Conservation (phyloP, 2,888 invertebrate species). For the Cenopis cana region DNA sequence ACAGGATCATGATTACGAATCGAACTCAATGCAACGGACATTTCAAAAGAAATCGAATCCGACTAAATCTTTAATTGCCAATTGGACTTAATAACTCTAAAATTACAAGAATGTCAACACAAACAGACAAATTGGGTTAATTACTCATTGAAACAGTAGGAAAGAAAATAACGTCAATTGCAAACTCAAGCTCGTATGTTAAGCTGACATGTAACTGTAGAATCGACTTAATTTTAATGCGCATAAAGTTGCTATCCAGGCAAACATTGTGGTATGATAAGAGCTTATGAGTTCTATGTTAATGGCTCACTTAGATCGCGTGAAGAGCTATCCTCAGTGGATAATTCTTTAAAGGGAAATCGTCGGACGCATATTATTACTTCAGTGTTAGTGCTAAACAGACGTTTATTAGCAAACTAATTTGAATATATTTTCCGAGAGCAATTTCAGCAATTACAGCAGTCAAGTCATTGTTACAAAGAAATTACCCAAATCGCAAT, state of each 20-base stretch:
- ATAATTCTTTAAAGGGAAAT: background rate
- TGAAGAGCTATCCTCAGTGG: constrained; percentile 17
- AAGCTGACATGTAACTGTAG: background rate
- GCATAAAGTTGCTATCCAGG: background rate
- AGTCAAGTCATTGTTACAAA: too few species aligned
- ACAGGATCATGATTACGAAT: background rate
- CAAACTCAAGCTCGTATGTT: background rate
- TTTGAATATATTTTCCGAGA: too few species aligned
- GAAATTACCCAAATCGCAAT: too few species aligned
- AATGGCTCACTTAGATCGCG: constrained; percentile 19
- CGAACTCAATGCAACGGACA: background rate
- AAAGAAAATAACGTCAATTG: constrained; percentile 15
- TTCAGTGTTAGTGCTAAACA: background rate
- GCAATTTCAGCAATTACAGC: too few species aligned
- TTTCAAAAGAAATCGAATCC: constrained; percentile 26
- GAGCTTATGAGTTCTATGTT: constrained; percentile 4
- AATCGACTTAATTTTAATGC: background rate
- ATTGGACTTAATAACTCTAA: constrained; percentile 26
- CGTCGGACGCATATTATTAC: background rate
- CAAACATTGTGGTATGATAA: background rate
- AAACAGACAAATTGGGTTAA: constrained; percentile 31
- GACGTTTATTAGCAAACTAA: background rate
- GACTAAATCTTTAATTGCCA: constrained; percentile 27
- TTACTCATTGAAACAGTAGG: constrained; percentile 26
- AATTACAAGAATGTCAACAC: constrained; percentile 30